phyloP scores from a whole-genome alignment of 2,888 invertebrate genomes.

The Drosophila atroscutellata region DNA sequence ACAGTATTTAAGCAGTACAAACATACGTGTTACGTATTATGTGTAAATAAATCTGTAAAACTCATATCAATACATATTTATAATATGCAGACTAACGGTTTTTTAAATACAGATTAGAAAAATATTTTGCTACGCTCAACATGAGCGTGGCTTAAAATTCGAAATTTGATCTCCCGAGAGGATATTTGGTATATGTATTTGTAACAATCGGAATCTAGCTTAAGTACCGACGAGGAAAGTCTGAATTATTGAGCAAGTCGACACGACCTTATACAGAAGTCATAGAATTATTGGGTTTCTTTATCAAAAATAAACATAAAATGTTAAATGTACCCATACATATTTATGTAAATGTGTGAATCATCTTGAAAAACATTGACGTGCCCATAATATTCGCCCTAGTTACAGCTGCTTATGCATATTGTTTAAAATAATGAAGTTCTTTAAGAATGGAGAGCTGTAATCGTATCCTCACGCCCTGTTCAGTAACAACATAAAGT shows the following conservation, averaged over 20 bases:
- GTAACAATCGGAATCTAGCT: neutral
- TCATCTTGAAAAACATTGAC: neutral
- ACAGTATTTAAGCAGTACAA: constrained; percentile 18
- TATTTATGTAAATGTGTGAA: neutral
- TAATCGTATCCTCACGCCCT: neutral
- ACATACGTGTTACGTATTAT: constrained; percentile 1
- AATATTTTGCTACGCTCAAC: neutral
- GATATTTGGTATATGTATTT: neutral
- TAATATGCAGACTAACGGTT: neutral
- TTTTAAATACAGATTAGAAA: neutral
- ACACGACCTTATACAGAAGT: neutral
- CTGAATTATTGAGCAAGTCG: neutral
- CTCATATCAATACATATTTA: constrained; percentile 1
- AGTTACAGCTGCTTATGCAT: neutral
- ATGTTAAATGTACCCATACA: neutral
- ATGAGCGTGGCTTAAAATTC: neutral
- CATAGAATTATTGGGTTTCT: neutral
- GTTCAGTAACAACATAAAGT: neutral
- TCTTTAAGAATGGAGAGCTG: neutral
- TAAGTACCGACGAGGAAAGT: neutral
- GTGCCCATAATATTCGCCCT: neutral
- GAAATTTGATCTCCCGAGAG: neutral
- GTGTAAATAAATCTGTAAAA: neutral
- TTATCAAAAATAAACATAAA: neutral
- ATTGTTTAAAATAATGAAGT: neutral